These are phyloP conservation scores for Hippolais icterina DNA, from an alignment of 2,113 vertebrate genomes.

Conservation along the genomic window DNA sequence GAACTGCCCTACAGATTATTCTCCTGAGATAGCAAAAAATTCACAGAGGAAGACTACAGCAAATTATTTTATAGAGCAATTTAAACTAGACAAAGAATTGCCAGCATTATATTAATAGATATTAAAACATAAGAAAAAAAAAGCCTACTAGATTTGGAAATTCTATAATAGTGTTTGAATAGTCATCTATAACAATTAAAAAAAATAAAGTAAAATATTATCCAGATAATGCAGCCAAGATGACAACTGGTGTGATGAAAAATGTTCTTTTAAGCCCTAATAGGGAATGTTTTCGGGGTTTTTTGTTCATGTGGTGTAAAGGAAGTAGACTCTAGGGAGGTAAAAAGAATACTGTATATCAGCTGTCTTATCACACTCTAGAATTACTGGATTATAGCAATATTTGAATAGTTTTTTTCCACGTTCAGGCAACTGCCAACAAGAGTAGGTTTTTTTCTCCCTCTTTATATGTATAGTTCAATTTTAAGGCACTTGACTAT, in stretches of 20 bases:
- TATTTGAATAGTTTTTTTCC: not conserved
- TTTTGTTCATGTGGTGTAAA: not conserved
- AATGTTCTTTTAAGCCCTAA: not conserved
- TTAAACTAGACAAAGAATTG: not conserved
- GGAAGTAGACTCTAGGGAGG: not conserved
- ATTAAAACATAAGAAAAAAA: conserved; percentile 11
- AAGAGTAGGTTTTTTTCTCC: not conserved
- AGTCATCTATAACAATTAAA: not conserved
- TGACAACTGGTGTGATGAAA: not conserved
- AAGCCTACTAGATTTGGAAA: not conserved
- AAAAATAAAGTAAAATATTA: not conserved
- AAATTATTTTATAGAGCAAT: not conserved
- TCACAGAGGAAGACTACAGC: not conserved
- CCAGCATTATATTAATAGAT: not conserved
- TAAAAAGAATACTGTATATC: conserved; percentile 31
- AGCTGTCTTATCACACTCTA: conserved; percentile 39
- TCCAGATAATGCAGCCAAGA: not conserved
- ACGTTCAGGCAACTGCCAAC: not conserved
- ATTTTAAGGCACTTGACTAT: conserved; percentile 47
- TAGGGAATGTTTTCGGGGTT: not conserved
- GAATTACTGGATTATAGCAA: conserved; percentile 17
- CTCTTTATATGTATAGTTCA: conserved; percentile 9
- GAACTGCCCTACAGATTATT: not conserved
- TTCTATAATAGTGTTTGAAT: not conserved
- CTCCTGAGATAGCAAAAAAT: not conserved